A percentile compares a stretch with the other conserved stretches of the same genome.
These are phyloP conservation scores for Alfaro cultratus DNA, from an alignment of 2,797 vertebrate genomes.

Conservation along the genomic window DNA sequence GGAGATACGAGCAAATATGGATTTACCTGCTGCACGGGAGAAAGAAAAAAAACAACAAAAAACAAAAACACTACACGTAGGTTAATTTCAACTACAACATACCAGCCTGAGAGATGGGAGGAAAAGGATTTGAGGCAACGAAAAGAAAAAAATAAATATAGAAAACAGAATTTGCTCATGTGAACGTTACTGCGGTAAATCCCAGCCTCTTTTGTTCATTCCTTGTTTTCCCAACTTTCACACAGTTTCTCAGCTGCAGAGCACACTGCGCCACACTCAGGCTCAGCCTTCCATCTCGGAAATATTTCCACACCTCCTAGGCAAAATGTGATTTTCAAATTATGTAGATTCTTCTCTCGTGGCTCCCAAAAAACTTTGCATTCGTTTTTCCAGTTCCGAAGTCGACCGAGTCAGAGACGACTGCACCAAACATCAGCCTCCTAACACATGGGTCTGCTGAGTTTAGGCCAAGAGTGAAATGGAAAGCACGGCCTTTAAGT, in stretches of 20 bases:
- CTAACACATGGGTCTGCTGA: slow-evolving; percentile 22
- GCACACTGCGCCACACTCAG: slow-evolving; percentile 59
- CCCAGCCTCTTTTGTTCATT: slow-evolving; percentile 38
- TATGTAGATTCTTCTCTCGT: slow-evolving; percentile 23
- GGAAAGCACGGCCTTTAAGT: slow-evolving; percentile 49
- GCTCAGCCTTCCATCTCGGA: slow-evolving; percentile 50
- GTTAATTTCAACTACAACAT: slow-evolving; percentile 44
- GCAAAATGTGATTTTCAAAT: slow-evolving; percentile 57
- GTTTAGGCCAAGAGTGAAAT: slow-evolving; percentile 28
- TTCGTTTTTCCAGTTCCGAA: slow-evolving; percentile 54
- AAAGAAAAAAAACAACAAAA: neutral
- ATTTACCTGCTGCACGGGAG: slow-evolving; percentile 37
- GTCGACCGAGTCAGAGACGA: slow-evolving; percentile 51
- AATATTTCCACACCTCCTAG: slow-evolving; percentile 56
- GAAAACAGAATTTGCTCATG: slow-evolving; percentile 8
- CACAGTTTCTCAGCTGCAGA: slow-evolving; percentile 52
- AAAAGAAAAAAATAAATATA: neutral
- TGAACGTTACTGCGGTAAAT: slow-evolving; percentile 24
- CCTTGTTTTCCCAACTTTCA: slow-evolving; percentile 53
- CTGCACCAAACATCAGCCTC: slow-evolving; percentile 29
- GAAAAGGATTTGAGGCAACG: neutral
- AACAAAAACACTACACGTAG: slow-evolving; percentile 10
- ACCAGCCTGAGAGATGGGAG: neutral
- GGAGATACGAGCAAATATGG: slow-evolving; percentile 60
- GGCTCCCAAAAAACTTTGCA: slow-evolving; percentile 35